phyloP scores from a whole-genome alignment of 2,113 vertebrate genomes.

The Aspiorhynchus laticeps region DNA sequence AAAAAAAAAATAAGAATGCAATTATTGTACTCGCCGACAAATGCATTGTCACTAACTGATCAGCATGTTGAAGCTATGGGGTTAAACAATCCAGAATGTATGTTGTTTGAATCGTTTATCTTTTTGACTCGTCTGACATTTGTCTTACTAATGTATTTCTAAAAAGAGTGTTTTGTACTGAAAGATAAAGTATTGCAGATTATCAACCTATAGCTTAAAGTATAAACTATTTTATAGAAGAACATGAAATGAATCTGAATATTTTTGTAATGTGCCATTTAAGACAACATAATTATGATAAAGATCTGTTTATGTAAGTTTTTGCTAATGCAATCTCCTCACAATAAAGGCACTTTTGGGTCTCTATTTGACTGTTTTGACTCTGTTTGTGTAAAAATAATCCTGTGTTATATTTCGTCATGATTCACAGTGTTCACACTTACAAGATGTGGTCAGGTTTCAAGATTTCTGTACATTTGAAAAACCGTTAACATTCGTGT shows the following conservation, averaged over 20 bases:
- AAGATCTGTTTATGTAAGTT: not conserved
- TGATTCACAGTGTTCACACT: not conserved
- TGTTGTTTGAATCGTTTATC: not conserved
- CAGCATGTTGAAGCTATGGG: slow-evolving; percentile 46
- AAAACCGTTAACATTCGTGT: not conserved
- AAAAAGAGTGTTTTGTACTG: not conserved
- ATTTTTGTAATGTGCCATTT: not conserved
- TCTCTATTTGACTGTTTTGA: not conserved
- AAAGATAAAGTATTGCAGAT: not conserved
- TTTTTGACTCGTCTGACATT: not conserved
- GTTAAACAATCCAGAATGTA: not conserved
- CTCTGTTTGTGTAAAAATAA: not conserved
- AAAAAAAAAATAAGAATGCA: not conserved
- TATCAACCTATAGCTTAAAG: not conserved
- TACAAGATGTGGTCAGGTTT: not conserved
- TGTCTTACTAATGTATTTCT: slow-evolving; percentile 20
- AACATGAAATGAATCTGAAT: not conserved
- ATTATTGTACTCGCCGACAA: not conserved
- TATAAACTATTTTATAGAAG: not conserved
- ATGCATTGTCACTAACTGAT: slow-evolving; percentile 33
- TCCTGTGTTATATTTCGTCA: not conserved
- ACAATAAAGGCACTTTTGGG: slow-evolving; percentile 16
- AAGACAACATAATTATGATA: not conserved
- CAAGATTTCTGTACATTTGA: not conserved
- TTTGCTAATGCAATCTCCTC: slow-evolving; percentile 3